Conservation (phyloP, 1,140 invertebrate genomes). For the Babylonia areolata region DNA sequence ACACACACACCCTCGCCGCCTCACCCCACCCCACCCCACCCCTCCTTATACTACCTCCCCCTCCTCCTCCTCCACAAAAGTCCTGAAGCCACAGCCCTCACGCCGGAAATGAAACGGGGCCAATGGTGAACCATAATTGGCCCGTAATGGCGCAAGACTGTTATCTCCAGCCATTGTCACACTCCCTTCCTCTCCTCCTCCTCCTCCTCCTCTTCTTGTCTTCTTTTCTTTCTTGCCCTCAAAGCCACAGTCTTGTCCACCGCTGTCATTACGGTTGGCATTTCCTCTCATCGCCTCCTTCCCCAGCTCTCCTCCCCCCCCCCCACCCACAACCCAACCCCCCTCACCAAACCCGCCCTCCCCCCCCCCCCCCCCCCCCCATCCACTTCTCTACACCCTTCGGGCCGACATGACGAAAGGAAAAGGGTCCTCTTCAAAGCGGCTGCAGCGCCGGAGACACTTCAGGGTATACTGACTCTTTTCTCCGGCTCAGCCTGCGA, state of each 20-base stretch:
- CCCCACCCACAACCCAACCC: too few species aligned
- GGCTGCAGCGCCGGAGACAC: constrained; percentile 1
- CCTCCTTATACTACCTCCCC: too few species aligned
- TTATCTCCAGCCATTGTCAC: constrained; percentile 24
- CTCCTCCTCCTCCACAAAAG: too few species aligned
- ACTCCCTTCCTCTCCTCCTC: constrained; percentile 14
- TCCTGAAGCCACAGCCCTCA: too few species aligned
- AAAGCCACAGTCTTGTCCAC: not conserved
- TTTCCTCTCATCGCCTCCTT: not conserved
- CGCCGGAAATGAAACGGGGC: constrained; percentile 14
- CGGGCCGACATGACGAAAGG: too few species aligned
- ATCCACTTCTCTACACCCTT: too few species aligned
- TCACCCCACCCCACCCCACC: too few species aligned
- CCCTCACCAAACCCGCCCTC: too few species aligned
- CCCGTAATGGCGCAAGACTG: constrained; percentile 7
- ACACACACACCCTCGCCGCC: too few species aligned
- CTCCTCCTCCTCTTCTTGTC: too few species aligned
- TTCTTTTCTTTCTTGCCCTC: too few species aligned
- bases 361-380: too few species aligned
- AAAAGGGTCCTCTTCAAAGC: not conserved
- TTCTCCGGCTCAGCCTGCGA: not conserved
- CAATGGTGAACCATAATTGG: constrained; percentile 18
- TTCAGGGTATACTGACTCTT: not conserved
- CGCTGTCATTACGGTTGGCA: constrained; percentile 7
- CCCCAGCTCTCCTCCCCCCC: not conserved